Conservation (phyloP, 2,888 invertebrate genomes). For the Chrysolina haemoptera region DNA sequence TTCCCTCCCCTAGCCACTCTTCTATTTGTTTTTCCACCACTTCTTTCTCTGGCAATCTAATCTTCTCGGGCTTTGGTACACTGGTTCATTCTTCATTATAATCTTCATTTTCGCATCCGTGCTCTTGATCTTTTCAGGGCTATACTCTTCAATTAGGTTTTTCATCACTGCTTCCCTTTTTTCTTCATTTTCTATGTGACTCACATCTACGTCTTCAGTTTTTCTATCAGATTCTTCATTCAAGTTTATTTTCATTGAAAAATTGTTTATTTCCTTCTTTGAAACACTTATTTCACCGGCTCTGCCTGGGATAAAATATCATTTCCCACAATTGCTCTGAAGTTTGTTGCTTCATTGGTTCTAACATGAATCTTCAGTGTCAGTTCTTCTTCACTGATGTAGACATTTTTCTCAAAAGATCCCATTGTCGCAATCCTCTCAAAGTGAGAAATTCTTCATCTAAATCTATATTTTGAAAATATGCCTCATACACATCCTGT, state of each 20-base stretch:
- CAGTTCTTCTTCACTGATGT: constrained; percentile 26
- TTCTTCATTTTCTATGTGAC: constrained; percentile 20
- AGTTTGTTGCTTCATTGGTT: constrained; percentile 21
- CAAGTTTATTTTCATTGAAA: constrained; percentile 43
- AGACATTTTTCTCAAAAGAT: constrained; percentile 25
- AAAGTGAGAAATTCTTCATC: not conserved
- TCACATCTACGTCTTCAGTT: constrained; percentile 11
- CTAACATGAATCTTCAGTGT: constrained; percentile 11
- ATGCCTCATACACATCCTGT: constrained; percentile 41
- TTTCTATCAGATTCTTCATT: constrained; percentile 18
- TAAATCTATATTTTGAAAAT: constrained; percentile 19
- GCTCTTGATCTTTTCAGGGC: constrained; percentile 22
- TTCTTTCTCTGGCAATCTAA: not conserved
- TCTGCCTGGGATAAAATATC: constrained; percentile 9
- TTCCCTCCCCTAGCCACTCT: constrained; percentile 45
- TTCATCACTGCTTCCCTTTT: constrained; percentile 6
- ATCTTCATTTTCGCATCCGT: constrained; percentile 33
- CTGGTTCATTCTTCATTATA: constrained; percentile 35
- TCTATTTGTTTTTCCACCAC: constrained; percentile 41
- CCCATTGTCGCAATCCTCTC: constrained; percentile 23
- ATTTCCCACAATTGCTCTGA: constrained; percentile 15
- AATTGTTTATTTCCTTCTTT: constrained; percentile 21
- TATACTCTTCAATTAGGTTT: constrained; percentile 18
- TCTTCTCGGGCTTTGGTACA: constrained; percentile 31
- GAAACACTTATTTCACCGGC: constrained; percentile 20